Percentiles rank a stretch among this genome's conserved stretches.
Conservation (phyloP, 2,888 invertebrate genomes). For the Cordilura impudica region DNA sequence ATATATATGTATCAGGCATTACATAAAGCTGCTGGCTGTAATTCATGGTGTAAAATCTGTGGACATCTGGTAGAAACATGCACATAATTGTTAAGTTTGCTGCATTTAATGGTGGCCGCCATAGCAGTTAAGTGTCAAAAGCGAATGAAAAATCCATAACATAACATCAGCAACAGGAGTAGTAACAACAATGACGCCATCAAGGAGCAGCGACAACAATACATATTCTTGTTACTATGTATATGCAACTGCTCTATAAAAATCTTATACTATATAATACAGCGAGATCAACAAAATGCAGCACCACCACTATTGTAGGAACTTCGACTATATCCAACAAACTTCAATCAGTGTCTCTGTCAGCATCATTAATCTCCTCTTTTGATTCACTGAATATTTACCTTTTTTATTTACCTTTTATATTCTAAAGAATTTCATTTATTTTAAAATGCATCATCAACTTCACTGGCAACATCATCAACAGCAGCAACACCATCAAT, state of each 20-base stretch:
- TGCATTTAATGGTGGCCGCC: slow-evolving; percentile 42
- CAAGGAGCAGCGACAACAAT: neutral
- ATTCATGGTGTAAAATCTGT: slow-evolving; percentile 35
- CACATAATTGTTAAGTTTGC: slow-evolving; percentile 42
- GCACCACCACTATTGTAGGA: slow-evolving; percentile 2
- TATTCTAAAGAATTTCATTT: slow-evolving; percentile 47
- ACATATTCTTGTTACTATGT: slow-evolving; percentile 33
- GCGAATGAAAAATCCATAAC: slow-evolving; percentile 18
- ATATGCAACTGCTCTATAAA: slow-evolving; percentile 56
- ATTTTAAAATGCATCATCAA: slow-evolving; percentile 37
- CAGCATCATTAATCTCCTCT: slow-evolving; percentile 2
- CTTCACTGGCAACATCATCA: neutral
- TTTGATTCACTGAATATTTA: slow-evolving; percentile 19
- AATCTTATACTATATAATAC: slow-evolving; percentile 17
- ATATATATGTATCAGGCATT: slow-evolving; percentile 79
- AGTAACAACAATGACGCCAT: neutral
- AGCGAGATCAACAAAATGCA: neutral
- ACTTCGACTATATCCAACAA: slow-evolving; percentile 38
- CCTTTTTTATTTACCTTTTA: slow-evolving; percentile 25
- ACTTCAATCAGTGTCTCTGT: slow-evolving; percentile 31
- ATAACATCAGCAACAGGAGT: neutral
- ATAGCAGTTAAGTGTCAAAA: slow-evolving; percentile 20
- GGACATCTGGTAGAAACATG: slow-evolving; percentile 57
- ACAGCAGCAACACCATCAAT: neutral
- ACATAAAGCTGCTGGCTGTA: slow-evolving; percentile 66